These are phyloP conservation scores for Tenthredo notha DNA, from an alignment of 2,888 invertebrate genomes.

Conservation along the genomic window DNA sequence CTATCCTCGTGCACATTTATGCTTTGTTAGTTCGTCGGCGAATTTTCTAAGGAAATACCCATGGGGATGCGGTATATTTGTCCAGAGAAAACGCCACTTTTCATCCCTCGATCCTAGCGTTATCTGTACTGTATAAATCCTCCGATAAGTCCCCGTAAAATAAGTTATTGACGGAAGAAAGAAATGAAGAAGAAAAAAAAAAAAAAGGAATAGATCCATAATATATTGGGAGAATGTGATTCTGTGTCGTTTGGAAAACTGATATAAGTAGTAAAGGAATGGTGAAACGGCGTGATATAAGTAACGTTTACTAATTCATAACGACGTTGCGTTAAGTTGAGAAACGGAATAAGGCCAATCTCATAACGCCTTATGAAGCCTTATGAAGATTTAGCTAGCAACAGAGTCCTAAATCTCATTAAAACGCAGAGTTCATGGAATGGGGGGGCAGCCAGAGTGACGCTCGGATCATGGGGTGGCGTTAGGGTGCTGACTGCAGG, in stretches of 20 bases:
- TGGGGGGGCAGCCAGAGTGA: slow-evolving; percentile 56
- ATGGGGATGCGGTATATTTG: neutral
- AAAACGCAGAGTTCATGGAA: slow-evolving; percentile 69
- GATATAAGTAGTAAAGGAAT: neutral
- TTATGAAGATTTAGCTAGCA: slow-evolving; percentile 71
- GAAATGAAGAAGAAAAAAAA: too few species aligned
- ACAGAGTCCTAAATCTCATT: slow-evolving; percentile 75
- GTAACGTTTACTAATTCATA: slow-evolving; percentile 4
- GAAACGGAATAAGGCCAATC: slow-evolving; percentile 63
- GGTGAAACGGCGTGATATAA: neutral
- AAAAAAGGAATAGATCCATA: neutral
- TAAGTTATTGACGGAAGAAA: neutral
- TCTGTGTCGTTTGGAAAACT: neutral
- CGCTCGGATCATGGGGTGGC: slow-evolving; percentile 58
- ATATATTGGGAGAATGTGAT: neutral
- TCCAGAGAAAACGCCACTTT: neutral
- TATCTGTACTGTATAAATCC: neutral
- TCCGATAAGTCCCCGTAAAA: neutral
- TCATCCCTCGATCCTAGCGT: neutral
- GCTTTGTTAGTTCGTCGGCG: slow-evolving; percentile 57
- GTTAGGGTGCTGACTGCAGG: slow-evolving; percentile 71
- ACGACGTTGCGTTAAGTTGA: slow-evolving; percentile 43
- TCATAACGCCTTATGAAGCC: slow-evolving; percentile 66
- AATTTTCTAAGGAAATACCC: neutral
- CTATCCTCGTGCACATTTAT: slow-evolving; percentile 55